These are phyloP conservation scores for Abramis brama DNA, from an alignment of 2,113 vertebrate genomes.

Conservation along the genomic window DNA sequence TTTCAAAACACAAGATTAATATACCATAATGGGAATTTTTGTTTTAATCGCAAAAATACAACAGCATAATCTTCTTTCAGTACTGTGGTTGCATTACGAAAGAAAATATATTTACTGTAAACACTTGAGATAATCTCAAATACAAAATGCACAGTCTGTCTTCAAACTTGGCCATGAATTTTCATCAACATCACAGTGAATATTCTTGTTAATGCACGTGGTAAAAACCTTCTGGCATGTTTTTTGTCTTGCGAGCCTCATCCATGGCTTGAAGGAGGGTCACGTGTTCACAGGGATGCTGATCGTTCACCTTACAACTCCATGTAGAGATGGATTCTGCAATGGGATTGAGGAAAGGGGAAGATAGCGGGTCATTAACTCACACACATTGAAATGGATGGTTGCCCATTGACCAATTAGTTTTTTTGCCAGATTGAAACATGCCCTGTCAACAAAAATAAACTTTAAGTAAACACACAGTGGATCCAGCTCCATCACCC, in stretches of 20 bases:
- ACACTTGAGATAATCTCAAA: neutral
- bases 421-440: neutral
- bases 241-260: neutral
- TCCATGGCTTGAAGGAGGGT: no score
- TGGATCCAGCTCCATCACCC: no score
- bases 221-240: neutral
- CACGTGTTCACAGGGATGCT: no score
- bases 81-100: neutral
- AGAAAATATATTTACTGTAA: neutral
- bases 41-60: neutral
- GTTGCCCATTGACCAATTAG: neutral
- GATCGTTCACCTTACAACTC: neutral
- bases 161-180: neutral
- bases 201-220: neutral
- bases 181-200: neutral
- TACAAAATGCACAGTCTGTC: neutral
- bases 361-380: neutral
- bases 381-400: neutral
- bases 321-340: neutral
- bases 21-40: no score
- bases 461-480: no score
- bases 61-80: neutral
- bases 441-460: no score
- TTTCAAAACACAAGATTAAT: no score
- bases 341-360: neutral